Base-by-base conservation (phyloP, 2,113 vertebrate genomes). In the Pyrgilauda ruficollis region DNA sequence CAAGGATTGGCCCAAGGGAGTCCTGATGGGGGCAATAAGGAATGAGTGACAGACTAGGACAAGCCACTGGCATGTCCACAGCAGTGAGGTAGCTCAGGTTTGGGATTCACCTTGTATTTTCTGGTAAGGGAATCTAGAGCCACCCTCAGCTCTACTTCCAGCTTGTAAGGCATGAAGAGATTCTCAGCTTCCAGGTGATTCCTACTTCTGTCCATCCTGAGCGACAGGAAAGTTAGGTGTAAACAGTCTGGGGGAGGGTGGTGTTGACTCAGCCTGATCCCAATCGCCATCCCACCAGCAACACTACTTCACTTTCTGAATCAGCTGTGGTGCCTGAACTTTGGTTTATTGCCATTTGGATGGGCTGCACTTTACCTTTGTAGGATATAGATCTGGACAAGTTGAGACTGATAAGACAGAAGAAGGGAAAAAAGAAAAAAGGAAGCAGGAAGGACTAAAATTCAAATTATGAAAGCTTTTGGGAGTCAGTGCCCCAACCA, bases 291-390 rank as follows among this genome's bases (percentile, higher is more conserved):
- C 72, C 70, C 15, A 20, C 70, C 67, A 31, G 69, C 5, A 4
- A 70, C 67, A 33, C 24, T 22, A 3, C 61, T 89, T 91, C 62
- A 31, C 78, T 97, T 87, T 83, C 70, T 50, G 63, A 85, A 68
- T 83, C 78, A 69, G 82, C 82, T 35, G 63, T 16, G 55, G 35
- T 35, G 21, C 20, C 67, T 96, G 95, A 69, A 93, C 95, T 97
- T 97, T 94, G 95, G 64, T 96, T 97, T 97, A 96, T 80, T 88
- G 90, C 90, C 41, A 8, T 63, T 87, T 5, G 10, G 43, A 90
- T 41, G 55, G 50, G 28, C 75, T 88, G 92, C 85, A 86, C 85
- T 96, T 97, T 84, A 96, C 75, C 93, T 93, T 37, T 84, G 63
- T 50, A 83, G 82, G 56, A n/a, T 44, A 86, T 88, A 92, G 88